phyloP scores from a whole-genome alignment of 2,113 vertebrate species.

The Callipepla squamata region DNA sequence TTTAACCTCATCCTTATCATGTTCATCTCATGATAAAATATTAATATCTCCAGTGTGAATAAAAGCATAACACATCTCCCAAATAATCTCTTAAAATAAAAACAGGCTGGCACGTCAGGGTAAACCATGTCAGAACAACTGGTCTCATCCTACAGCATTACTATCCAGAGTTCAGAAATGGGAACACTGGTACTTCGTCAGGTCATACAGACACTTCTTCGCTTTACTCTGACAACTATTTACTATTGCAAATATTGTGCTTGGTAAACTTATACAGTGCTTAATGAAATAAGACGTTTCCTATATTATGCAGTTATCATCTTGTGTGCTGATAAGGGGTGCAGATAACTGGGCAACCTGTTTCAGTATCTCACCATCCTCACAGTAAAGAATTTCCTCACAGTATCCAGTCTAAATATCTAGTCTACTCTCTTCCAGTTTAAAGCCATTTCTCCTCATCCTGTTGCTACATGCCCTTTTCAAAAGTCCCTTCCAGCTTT shows the following conservation, averaged over 20 bases:
- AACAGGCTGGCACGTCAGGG: neutral
- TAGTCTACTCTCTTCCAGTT: too few species aligned
- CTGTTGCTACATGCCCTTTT: too few species aligned
- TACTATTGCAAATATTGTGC: neutral
- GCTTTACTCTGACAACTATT: neutral
- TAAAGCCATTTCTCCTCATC: too few species aligned
- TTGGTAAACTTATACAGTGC: conserved; percentile 12
- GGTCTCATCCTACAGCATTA: neutral
- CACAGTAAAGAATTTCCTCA: too few species aligned
- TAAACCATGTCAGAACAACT: neutral
- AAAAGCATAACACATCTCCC: neutral
- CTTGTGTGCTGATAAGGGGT: conserved; percentile 33
- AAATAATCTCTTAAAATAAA: neutral
- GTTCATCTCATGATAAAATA: neutral
- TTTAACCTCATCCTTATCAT: neutral
- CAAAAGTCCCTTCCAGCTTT: too few species aligned
- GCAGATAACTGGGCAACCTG: neutral
- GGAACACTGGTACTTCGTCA: neutral
- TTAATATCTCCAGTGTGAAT: neutral
- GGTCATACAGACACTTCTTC: conserved; percentile 1
- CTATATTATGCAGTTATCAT: conserved; percentile 46
- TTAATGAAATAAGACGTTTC: conserved; percentile 38
- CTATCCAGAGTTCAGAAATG: neutral
- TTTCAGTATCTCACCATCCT: too few species aligned
- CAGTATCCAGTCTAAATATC: too few species aligned